Percentiles rank a stretch among this genome's conserved stretches.
Evolutionary conservation across 2,888 invertebrate genomes (phyloP).

Genomic region (Lithophane semibrunnea): DNA sequence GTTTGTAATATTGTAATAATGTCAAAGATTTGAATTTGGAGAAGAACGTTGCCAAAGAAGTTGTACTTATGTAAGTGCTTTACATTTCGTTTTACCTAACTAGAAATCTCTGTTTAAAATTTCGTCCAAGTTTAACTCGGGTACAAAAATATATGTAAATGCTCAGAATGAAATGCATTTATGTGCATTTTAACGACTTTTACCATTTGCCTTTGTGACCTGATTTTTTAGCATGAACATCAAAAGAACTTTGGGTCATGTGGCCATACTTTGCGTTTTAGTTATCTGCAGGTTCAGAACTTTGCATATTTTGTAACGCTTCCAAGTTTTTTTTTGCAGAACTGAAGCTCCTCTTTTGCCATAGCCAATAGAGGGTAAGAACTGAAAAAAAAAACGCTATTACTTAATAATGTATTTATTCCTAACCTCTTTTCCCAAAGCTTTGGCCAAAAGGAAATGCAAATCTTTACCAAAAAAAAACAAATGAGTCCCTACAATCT

Average conservation of each 20-base stretch:
- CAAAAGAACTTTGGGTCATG: slow-evolving; percentile 37
- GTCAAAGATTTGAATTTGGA: slow-evolving; percentile 47
- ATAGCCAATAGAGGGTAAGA: too few relatives aligned
- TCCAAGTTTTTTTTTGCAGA: too few relatives aligned
- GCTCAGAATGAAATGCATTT: slow-evolving; percentile 50
- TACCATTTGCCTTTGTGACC: slow-evolving; percentile 46
- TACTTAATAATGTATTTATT: too few relatives aligned
- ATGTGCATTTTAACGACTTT: slow-evolving; percentile 56
- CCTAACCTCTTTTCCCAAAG: neutral
- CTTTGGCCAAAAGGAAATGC: neutral
- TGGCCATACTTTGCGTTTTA: slow-evolving; percentile 22
- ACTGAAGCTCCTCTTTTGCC: too few relatives aligned
- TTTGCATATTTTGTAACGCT: slow-evolving; percentile 5
- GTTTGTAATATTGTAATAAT: slow-evolving; percentile 34
- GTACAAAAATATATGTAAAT: slow-evolving; percentile 50
- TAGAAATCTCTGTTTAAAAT: slow-evolving; percentile 28
- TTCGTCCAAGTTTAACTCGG: slow-evolving; percentile 22
- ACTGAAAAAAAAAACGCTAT: too few relatives aligned
- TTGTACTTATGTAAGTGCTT: slow-evolving; percentile 9
- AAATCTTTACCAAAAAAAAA: neutral
- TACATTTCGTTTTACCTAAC: slow-evolving; percentile 4
- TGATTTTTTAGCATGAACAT: slow-evolving; percentile 35
- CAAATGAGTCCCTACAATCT: neutral
- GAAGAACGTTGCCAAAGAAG: slow-evolving; percentile 42
- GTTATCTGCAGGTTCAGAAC: slow-evolving; percentile 12